Evolutionary conservation across 2,888 invertebrate species (phyloP).

Genomic region (Petrophora chlorosata): DNA sequence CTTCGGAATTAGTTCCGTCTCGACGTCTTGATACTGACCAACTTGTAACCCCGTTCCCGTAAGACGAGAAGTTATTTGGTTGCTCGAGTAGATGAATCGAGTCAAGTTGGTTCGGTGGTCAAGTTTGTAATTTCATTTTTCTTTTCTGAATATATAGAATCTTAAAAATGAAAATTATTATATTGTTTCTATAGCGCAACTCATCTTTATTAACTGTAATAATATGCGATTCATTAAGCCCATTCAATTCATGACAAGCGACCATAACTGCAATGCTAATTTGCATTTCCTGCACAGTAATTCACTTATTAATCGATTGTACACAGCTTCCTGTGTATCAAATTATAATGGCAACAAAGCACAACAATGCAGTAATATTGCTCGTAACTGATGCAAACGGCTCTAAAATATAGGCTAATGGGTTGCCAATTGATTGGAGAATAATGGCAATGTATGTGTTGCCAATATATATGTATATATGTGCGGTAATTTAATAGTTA

Average conservation of each 20-base stretch:
- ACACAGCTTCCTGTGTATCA: conserved; percentile 7
- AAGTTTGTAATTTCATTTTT: too few relatives aligned
- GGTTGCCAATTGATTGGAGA: conserved; percentile 36
- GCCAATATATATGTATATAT: not conserved
- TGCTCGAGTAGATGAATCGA: too few relatives aligned
- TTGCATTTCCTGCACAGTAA: conserved; percentile 18
- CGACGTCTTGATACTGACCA: too few relatives aligned
- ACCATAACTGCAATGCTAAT: not conserved
- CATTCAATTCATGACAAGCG: not conserved
- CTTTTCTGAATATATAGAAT: too few relatives aligned
- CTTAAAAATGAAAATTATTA: too few relatives aligned
- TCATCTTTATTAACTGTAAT: too few relatives aligned
- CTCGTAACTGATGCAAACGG: conserved; percentile 38
- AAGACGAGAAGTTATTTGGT: too few relatives aligned
- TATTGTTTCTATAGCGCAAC: too few relatives aligned
- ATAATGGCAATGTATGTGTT: conserved; percentile 34
- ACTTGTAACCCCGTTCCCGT: too few relatives aligned
- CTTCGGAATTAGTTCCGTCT: too few relatives aligned
- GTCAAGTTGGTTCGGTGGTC: too few relatives aligned
- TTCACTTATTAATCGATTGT: conserved; percentile 16
- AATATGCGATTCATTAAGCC: too few relatives aligned
- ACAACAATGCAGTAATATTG: not conserved
- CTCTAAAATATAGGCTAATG: conserved; percentile 35
- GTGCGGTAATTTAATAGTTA: not conserved
- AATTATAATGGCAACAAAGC: not conserved